These are phyloP conservation scores for Drosophila rubida DNA, from an alignment of 2,888 invertebrate genomes.

Conservation along the genomic window DNA sequence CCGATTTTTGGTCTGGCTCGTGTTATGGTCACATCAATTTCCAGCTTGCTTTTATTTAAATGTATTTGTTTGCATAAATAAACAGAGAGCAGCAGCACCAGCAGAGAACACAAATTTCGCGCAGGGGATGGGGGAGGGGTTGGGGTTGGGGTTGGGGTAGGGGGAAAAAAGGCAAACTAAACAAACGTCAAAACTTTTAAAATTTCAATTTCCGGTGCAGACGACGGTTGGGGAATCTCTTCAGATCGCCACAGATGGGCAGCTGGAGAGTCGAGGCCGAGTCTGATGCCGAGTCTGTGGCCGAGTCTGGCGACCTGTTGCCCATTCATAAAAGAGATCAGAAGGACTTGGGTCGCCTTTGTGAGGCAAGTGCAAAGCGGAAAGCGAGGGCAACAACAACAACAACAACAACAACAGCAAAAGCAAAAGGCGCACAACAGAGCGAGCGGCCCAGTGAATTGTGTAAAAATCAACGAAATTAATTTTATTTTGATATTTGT, in stretches of 20 bases:
- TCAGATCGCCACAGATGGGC: constrained; percentile 42
- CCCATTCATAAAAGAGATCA: constrained; percentile 64
- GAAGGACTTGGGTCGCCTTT: constrained; percentile 14
- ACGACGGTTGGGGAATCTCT: constrained; percentile 40
- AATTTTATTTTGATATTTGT: constrained; percentile 80
- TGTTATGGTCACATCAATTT: constrained; percentile 63
- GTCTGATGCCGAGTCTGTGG: not conserved
- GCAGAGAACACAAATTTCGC: constrained; percentile 9
- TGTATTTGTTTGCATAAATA: constrained; percentile 77
- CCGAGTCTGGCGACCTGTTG: constrained; percentile 42
- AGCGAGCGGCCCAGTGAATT: constrained; percentile 10
- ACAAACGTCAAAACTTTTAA: constrained; percentile 72
- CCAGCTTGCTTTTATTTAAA: constrained; percentile 59
- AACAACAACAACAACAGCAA: no score
- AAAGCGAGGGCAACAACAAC: no score
- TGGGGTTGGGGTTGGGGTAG: not conserved
- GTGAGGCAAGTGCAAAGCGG: not conserved
- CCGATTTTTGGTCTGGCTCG: constrained; percentile 50
- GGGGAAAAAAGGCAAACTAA: constrained; percentile 50
- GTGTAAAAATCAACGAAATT: constrained; percentile 65
- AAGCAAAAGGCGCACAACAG: no score
- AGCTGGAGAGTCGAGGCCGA: constrained; percentile 11
- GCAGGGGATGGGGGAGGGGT: no score
- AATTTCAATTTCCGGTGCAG: constrained; percentile 78
- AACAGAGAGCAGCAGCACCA: constrained; percentile 20